Base-by-base conservation (phyloP, 1,140 invertebrate genomes). In the Belonocnema kinseyi region DNA sequence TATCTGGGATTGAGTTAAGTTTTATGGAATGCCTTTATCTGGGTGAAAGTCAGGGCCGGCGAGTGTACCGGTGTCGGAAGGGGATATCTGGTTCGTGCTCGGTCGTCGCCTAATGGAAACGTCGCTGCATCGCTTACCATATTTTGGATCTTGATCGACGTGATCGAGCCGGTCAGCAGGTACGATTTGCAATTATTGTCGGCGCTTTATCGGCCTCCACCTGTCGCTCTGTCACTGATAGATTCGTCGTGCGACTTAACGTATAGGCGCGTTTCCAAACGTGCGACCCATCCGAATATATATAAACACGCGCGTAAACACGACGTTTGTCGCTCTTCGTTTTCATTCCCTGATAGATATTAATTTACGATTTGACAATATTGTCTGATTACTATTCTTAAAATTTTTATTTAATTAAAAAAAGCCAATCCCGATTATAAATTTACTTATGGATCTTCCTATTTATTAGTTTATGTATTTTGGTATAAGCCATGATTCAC, bases 141-240 rank as follows among this genome's bases (percentile, higher is more conserved):
- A 85, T 88, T 88, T 85, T 81, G 86, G 80, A 87, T 86, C 83
- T 84, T 84, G 87, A 88, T 87, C 87, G 86, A 85, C 85, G 66
- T 76, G 70, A 46, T 66, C 70, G 26, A 66, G 52, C 79, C 72
- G 88, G 82, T 88, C 86, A 82, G 78, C 78, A 77, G 82, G 84
- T 78, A 85, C 86, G 86, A 89, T 88, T 89, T 82, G 86, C 86
- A 88, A 89, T 89, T 88, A 88, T 89, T 88, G 86, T 88, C 85
- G 83, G 77, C 82, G 81, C 80, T 85, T 88, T 89, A 89, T 89
- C 88, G 84, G 82, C 83, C 71, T 80, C 76, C 82, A 86, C 85
- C 86, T 86, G 87, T 89, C 88, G 88, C 83, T 81, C 82, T 79
- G 66, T 77, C 84, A 81, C 83, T 85, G 88, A 89, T 88, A 88